Evolutionary conservation across 2,888 invertebrate genomes (phyloP).

Genomic region (Orthosia incerta): DNA sequence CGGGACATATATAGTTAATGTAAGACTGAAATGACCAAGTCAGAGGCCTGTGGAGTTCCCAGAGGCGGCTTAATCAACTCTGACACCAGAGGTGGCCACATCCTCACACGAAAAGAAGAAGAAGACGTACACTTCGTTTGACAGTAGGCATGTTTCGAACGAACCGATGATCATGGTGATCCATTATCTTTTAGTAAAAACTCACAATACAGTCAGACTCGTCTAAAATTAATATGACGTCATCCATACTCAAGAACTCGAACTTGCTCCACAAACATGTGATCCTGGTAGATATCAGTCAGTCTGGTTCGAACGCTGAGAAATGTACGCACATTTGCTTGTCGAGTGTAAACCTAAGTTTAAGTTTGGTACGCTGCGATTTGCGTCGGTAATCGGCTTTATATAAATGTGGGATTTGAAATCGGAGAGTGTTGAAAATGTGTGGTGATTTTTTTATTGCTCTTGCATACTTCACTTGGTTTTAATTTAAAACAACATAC

Average conservation of each 20-base stretch:
- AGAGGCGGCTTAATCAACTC: too few species aligned
- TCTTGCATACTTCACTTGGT: background rate
- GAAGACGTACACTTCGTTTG: too few species aligned
- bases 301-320: conserved; percentile 31
- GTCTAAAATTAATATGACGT: conserved; percentile 28
- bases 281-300: conserved; percentile 39
- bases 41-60: too few species aligned
- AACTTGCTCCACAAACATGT: conserved; percentile 43
- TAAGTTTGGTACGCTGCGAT: conserved; percentile 20
- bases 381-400: conserved; percentile 26
- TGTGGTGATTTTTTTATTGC: background rate
- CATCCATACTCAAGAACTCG: conserved; percentile 44
- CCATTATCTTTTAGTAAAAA: background rate
- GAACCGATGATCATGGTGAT: background rate
- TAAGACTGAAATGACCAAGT: too few species aligned
- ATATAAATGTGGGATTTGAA: background rate
- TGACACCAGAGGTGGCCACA: too few species aligned
- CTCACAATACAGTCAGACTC: conserved; percentile 5
- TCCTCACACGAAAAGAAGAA: too few species aligned
- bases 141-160: too few species aligned
- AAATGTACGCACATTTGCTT: conserved; percentile 50
- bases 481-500: too few species aligned
- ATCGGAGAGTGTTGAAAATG: background rate
- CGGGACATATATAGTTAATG: too few species aligned
- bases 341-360: conserved; percentile 30